Conservation (phyloP, 2,797 vertebrate genomes). For the Orientallactaga sibirica region DNA sequence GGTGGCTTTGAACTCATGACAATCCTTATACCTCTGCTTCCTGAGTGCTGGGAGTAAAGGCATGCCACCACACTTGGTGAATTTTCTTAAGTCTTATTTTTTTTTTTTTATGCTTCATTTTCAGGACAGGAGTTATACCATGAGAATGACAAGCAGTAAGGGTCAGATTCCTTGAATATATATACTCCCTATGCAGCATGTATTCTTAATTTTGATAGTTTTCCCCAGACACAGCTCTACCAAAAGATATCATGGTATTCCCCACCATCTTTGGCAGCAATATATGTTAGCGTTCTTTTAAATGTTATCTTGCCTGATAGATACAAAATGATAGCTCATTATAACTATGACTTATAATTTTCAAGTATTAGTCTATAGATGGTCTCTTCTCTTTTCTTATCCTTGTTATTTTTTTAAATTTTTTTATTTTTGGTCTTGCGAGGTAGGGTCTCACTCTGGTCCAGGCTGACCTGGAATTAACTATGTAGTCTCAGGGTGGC, state of each 20-base stretch:
- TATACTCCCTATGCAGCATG: not conserved
- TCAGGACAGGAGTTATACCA: not conserved
- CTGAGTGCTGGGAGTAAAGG: too few species aligned
- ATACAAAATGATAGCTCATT: not conserved
- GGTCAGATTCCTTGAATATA: not conserved
- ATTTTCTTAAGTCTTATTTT: not conserved
- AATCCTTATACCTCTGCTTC: too few species aligned
- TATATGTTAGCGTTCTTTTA: slow-evolving; percentile 24
- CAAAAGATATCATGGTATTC: not conserved
- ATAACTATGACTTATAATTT: slow-evolving; percentile 5
- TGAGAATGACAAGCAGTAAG: not conserved
- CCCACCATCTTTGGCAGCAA: not conserved
- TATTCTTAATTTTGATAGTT: not conserved
- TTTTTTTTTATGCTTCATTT: not conserved
- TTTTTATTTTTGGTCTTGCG: too few species aligned
- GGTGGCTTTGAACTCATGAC: too few species aligned
- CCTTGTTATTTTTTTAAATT: not conserved
- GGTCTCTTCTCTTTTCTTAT: not conserved
- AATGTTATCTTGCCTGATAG: not conserved
- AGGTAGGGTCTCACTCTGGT: too few species aligned
- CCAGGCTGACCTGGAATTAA: too few species aligned
- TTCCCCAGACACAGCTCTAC: not conserved
- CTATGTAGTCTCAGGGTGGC: too few species aligned
- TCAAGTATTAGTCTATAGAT: not conserved
- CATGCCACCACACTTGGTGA: too few species aligned